Evolutionary conservation across 2,797 vertebrate species (phyloP).

Genomic region (Furcifer pardalis): DNA sequence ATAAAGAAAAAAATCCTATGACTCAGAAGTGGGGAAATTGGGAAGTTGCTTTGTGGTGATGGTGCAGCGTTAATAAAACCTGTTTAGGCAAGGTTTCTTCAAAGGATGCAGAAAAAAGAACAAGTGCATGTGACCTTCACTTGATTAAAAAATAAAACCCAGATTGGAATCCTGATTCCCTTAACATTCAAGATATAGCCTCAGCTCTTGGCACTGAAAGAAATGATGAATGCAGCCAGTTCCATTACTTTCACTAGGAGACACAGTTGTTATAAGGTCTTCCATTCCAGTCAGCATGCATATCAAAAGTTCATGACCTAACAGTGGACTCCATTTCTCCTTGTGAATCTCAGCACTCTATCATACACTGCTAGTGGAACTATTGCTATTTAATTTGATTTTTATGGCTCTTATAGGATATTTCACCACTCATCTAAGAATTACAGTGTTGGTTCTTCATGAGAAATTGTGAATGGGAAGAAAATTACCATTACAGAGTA

Average conservation of each 20-base stretch:
- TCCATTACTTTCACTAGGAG: neutral
- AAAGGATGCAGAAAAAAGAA: too few relatives aligned
- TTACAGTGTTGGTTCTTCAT: neutral
- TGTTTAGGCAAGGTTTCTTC: too few relatives aligned
- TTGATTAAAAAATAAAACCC: too few relatives aligned
- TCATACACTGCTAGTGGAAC: neutral
- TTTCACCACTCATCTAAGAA: neutral
- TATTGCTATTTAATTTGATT: neutral
- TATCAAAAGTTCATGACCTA: neutral
- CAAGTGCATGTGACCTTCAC: too few relatives aligned
- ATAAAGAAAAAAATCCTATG: too few relatives aligned
- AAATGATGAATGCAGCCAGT: neutral
- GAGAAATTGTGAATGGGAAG: slow-evolving; percentile 50
- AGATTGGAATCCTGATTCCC: too few relatives aligned
- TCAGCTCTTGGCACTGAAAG: too few relatives aligned
- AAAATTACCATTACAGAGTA: slow-evolving; percentile 43
- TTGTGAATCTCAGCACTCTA: neutral
- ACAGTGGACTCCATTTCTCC: neutral
- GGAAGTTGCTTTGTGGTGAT: neutral
- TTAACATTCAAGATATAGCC: too few relatives aligned
- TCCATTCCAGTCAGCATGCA: neutral
- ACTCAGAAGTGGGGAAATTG: neutral
- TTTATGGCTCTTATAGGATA: neutral
- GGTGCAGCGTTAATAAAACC: too few relatives aligned
- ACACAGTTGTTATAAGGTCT: neutral